Evolutionary conservation across 2,797 vertebrate species (phyloP), one percentile per base, ranked within the genome.

Genomic region (Arnoldichthys spilopterus): DNA sequence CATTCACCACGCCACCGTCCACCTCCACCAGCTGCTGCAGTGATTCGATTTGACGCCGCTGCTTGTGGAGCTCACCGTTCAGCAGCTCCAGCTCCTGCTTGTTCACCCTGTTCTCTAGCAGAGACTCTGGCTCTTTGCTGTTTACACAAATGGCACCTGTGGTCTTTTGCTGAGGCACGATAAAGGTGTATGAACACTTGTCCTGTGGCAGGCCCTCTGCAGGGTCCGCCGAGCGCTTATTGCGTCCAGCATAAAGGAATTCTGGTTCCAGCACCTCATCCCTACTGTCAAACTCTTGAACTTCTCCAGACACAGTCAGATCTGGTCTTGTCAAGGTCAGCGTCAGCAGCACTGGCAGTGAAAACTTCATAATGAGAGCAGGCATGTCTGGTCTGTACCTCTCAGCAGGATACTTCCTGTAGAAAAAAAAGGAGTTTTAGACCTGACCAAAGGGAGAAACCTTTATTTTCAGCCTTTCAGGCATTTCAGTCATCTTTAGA

Each of bases 101-200:
- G 84, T 97, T 95, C 85, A 97, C 95, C 20, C 96, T 91, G 85
- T 95, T 97, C 90, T 97, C 96, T 90, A 95, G 92, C 83, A 95
- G 89, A 43, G 94, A 90, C 83, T 98, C 97, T 0, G 96, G 96
- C 83, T 97, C 96, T 88, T 96, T 97, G 82, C 96, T 97, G 91
- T 97, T 98, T 56, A 98, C 97, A 11, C 97, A 99, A 85, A 99
- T 99, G 84, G 97, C 97, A 2, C 97, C 97, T 0, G 96, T 98
- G 79, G 97, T 96, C 92, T 96, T 96, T 85, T 97, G 96, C 62
- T 98, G 97, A 74, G 97, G 97, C 79, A 96, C 95, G 0, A 96
- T 95, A 82, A 96, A 96, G 26, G 95, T 96, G 73, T 96, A 95
- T 75, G 94, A 95, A 85, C 95, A 96, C 83, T 95, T 95, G 75